phyloP scores from a whole-genome alignment of 2,797 vertebrate genomes.

The Lepilemur ruficaudatus region DNA sequence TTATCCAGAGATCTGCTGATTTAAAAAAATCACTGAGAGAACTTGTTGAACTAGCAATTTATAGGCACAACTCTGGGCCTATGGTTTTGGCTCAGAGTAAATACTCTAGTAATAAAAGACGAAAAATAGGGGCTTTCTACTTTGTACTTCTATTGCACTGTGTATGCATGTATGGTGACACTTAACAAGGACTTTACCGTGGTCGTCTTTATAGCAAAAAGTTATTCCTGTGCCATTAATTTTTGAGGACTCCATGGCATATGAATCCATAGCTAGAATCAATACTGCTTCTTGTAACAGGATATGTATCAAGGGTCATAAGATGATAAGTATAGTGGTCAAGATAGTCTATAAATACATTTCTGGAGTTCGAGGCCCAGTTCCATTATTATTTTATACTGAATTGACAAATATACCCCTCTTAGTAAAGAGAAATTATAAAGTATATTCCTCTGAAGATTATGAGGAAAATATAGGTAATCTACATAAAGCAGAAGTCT shows the following conservation, averaged over 20 bases:
- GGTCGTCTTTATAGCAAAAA: neutral
- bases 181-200: neutral
- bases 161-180: neutral
- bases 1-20: neutral
- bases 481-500: neutral
- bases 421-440: neutral
- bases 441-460: neutral
- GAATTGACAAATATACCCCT: neutral
- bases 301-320: neutral
- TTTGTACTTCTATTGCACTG: neutral
- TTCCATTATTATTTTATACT: neutral
- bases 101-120: neutral
- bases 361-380: neutral
- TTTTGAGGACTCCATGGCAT: neutral
- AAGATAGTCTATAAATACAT: neutral
- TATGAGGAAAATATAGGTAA: neutral
- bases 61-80: neutral
- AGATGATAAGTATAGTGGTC: neutral
- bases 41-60: neutral
- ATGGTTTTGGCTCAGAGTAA: neutral
- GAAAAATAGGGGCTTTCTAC: neutral
- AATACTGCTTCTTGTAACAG: neutral
- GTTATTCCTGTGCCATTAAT: neutral
- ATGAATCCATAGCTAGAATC: neutral
- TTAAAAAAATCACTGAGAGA: neutral